Evolutionary conservation across 2,888 invertebrate genomes (phyloP).

Genomic region (Pecten maximus): DNA sequence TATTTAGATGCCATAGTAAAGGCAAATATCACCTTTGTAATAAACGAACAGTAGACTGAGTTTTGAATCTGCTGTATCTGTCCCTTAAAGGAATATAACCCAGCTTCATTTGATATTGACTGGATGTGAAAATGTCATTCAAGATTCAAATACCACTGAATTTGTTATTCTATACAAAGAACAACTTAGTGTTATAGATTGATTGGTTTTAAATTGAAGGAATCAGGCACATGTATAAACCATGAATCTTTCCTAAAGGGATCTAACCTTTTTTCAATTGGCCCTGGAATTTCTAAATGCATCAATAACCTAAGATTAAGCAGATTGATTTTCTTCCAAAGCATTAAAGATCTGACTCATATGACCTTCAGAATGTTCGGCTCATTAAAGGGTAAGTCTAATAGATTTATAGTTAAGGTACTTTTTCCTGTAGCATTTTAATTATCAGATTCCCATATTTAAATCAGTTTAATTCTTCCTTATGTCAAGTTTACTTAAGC

Average conservation of each 20-base stretch:
- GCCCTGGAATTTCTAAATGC: constrained; percentile 7
- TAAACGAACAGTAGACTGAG: too few species aligned
- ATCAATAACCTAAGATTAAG: not conserved
- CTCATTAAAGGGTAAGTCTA: not conserved
- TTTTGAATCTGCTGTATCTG: too few species aligned
- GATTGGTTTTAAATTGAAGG: not conserved
- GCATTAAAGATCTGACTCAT: not conserved
- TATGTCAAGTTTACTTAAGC: too few species aligned
- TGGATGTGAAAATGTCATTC: not conserved
- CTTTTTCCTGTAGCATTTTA: too few species aligned
- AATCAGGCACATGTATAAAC: not conserved
- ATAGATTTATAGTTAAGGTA: too few species aligned
- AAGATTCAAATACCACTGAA: not conserved
- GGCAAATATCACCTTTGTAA: too few species aligned
- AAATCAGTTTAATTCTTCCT: too few species aligned
- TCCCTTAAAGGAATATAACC: not conserved
- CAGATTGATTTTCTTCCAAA: not conserved
- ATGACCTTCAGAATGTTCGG: not conserved
- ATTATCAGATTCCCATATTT: too few species aligned
- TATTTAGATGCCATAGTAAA: too few species aligned
- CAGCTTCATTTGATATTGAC: not conserved
- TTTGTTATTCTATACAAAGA: not conserved
- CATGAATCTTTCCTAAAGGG: not conserved
- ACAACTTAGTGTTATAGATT: not conserved
- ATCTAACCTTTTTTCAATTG: not conserved